A percentile compares a stretch with the other conserved stretches of the same genome.
Evolutionary conservation across 2,888 invertebrate species (phyloP).

Genomic region (Phengaris arion): DNA sequence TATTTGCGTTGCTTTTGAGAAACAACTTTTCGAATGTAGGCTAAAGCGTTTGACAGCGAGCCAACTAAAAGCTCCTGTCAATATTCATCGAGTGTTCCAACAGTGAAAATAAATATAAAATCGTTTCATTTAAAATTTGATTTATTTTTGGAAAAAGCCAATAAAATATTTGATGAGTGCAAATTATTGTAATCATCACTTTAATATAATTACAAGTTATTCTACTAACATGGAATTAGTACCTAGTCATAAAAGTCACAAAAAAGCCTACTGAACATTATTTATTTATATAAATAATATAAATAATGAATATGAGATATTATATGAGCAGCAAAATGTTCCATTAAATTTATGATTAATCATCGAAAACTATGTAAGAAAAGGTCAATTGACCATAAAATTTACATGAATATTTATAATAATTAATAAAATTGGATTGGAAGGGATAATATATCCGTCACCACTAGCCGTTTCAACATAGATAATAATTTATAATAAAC

Average conservation of each 20-base stretch:
- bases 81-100: conserved; percentile 21
- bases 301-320: not conserved
- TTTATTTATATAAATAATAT: not conserved
- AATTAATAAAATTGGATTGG: not conserved
- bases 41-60: conserved; percentile 24
- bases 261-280: not conserved
- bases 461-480: not conserved
- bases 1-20: conserved; percentile 15
- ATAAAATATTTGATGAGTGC: not conserved
- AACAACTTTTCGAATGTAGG: conserved; percentile 20
- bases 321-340: not conserved
- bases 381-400: not conserved
- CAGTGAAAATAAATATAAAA: conserved; percentile 5
- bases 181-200: not conserved
- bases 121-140: conserved; percentile 4
- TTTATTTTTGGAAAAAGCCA: not conserved
- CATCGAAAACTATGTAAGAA: not conserved
- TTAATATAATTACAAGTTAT: no score
- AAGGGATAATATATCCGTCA: not conserved
- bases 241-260: no score
- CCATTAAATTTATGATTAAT: not conserved
- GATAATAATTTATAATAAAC: not conserved
- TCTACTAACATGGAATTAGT: no score
- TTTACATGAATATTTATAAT: not conserved
- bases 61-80: conserved; percentile 28